A percentile compares a stretch with the other conserved stretches of the same genome.
These are phyloP conservation scores for Crambe crambe DNA, from an alignment of 37 sponge, comb jelly and placozoan genomes.

Conservation along the genomic window DNA sequence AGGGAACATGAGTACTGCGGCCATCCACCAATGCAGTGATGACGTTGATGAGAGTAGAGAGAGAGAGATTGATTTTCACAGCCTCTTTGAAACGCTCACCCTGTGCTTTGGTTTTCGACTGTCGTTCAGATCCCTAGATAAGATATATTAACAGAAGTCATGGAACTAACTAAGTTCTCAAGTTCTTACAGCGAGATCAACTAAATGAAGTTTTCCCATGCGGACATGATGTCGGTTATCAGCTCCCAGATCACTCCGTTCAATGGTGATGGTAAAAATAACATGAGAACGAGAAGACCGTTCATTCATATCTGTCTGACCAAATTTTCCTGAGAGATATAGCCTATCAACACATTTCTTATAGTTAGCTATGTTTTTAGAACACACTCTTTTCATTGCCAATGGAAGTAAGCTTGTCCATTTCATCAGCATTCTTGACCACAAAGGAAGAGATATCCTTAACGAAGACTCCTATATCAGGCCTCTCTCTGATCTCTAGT, in stretches of 20 bases:
- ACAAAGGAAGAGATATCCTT: slow-evolving; percentile 85
- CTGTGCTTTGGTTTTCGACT: slow-evolving; percentile 83
- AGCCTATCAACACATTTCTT: neutral
- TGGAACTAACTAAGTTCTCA: neutral
- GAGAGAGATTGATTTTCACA: slow-evolving; percentile 94
- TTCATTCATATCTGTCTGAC: slow-evolving; percentile 84
- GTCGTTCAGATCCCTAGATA: slow-evolving; percentile 90
- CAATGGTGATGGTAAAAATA: slow-evolving; percentile 95
- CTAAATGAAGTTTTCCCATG: slow-evolving; percentile 98
- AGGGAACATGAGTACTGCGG: slow-evolving; percentile 90
- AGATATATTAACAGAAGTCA: neutral
- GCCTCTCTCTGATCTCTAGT: slow-evolving; percentile 88
- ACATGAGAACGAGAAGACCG: slow-evolving; percentile 98
- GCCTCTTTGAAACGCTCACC: slow-evolving; percentile 90
- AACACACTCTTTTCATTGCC: slow-evolving; percentile 82
- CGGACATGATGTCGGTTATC: slow-evolving; percentile 87
- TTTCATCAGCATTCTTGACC: slow-evolving; percentile 91
- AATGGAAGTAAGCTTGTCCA: slow-evolving; percentile 89
- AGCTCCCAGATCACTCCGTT: slow-evolving; percentile 83
- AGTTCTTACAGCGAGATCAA: slow-evolving; percentile 89
- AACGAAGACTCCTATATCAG: slow-evolving; percentile 97
- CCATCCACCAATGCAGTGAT: slow-evolving; percentile 98
- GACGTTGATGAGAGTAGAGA: slow-evolving; percentile 92
- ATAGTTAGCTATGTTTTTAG: neutral
- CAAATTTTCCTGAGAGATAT: slow-evolving; percentile 54